Evolutionary conservation across 2,113 vertebrate genomes (phyloP), one percentile per base, ranked within the genome.

Genomic region (Morone chrysops): DNA sequence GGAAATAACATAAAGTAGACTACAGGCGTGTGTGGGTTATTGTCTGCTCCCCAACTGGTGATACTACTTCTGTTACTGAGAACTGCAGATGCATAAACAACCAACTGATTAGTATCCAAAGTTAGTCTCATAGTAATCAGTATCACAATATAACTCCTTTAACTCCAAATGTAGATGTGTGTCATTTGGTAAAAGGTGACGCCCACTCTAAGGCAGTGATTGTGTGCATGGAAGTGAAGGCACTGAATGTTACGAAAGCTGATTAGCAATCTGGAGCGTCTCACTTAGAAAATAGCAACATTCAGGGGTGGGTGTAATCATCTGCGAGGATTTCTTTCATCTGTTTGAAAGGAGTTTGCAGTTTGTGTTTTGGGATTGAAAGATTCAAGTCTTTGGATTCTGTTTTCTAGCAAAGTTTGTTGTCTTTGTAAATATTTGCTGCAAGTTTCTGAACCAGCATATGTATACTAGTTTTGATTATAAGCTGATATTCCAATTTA

Each of bases 221-320:
- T 67, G 65, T 36, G 36, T 57, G 50, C 62, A 62, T 81, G 68
- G 38, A 83, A 73, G 43, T 77, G 38, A 81, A 75, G 62, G 40
- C 36, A 14, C 14, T 80, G 60, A 76, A 78, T 77, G 36, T 70
- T 75, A 66, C 73, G 57, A 51, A 50, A 2, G 1, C 22, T 73
- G 77, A 82, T 73, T 73, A 57, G 48, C 45, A 59, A 75, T 75
- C 54, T 67, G 65, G 54, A 83, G 77, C 20, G 0, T 80, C 80
- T 75, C 11, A 47, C 7, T 70, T 36, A 8, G 75, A 50, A 68
- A 71, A 57, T 36, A 50, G 13, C 31, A 72, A 53, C 66, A 57
- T 61, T 63, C 61, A 47, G 68, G 68, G 40, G 43, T 53, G 66
- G 78, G 22, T 60, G 25, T 65, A 70, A 41, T 68, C 63, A 63